Base-by-base conservation (phyloP, 2,888 invertebrate species). In the Archaeoteleia sp. region DNA sequence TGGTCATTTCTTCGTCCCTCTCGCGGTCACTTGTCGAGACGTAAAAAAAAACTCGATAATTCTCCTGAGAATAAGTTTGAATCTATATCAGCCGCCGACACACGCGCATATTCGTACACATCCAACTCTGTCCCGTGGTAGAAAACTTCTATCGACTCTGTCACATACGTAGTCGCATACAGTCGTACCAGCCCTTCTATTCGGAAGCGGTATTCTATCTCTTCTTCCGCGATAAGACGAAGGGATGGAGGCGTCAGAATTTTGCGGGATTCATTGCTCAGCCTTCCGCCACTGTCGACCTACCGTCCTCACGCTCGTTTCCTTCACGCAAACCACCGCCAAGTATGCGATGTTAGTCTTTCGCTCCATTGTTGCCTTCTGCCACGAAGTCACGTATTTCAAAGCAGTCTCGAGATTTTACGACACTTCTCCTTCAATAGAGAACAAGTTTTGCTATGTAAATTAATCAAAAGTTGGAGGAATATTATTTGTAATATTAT, bases 261-360 rank as follows among this genome's bases (percentile, higher is more conserved):
- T 69, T 63, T 35, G 42, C 23, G 48, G 67, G 73, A 77, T 78
- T 78, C 76, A 78, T 76, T 58, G 58, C 54, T 30, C 57, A 58
- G 69, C 62, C 74, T 74, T 76, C 74, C 72, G 70, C 62, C 58
- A 37, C 65, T 58, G 53, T 10, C 57, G 54, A 67, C 53, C 71
- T 60, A 66, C 48, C 65, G 66, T 74, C 67, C 71, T 70, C 53
- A 53, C 29, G 51, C 35, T 48, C 17, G 49, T 46, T 46, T 34
- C 37, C 35, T 53, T 45, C 15, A 12, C 23, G 20, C 49, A 23
- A 37, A 30, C 29, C 46, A 40, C 14, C 42, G 12, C 61, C 35
- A 65, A 60, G 34, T 30, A 39, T 9, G 9, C 30, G 10, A 30
- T 27, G n/a, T 8, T 8, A 27, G 27, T 27, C 27, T 27, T 6